These are phyloP conservation scores for Pristionchus exspectatus DNA, from an alignment of 2,888 invertebrate species.

Conservation along the genomic window DNA sequence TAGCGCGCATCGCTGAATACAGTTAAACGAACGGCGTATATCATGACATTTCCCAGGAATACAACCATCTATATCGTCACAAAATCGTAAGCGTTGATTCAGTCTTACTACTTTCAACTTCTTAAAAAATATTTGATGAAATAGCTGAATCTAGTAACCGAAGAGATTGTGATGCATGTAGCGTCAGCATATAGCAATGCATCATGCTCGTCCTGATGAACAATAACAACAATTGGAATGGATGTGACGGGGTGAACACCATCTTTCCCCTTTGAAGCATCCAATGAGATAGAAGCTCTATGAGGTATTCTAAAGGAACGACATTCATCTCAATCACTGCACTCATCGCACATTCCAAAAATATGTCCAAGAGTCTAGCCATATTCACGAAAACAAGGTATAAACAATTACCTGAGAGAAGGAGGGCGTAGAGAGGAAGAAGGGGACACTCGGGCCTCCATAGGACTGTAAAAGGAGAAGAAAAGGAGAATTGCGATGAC, in stretches of 20 bases:
- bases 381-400: not conserved
- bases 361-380: not conserved
- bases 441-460: not conserved
- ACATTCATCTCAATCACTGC: not conserved
- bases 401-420: conserved; percentile 11
- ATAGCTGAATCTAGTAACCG: not conserved
- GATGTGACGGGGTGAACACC: conserved; percentile 2
- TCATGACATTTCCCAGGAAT: not conserved
- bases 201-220: not conserved
- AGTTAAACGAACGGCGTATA: not conserved
- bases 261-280: not conserved
- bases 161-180: not conserved
- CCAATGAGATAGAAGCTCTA: not conserved
- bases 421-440: not conserved
- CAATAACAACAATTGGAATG: conserved; percentile 8
- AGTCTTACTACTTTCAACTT: not conserved
- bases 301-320: not conserved
- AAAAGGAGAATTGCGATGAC: not conserved
- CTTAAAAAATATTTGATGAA: too few relatives aligned
- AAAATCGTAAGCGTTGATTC: not conserved
- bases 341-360: not conserved
- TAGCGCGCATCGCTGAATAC: conserved; percentile 5
- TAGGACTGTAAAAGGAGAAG: not conserved
- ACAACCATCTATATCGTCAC: conserved; percentile 1
- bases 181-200: not conserved